These are phyloP conservation scores for Psittacus erithacus DNA, from an alignment of 2,113 vertebrate genomes.

Conservation along the genomic window DNA sequence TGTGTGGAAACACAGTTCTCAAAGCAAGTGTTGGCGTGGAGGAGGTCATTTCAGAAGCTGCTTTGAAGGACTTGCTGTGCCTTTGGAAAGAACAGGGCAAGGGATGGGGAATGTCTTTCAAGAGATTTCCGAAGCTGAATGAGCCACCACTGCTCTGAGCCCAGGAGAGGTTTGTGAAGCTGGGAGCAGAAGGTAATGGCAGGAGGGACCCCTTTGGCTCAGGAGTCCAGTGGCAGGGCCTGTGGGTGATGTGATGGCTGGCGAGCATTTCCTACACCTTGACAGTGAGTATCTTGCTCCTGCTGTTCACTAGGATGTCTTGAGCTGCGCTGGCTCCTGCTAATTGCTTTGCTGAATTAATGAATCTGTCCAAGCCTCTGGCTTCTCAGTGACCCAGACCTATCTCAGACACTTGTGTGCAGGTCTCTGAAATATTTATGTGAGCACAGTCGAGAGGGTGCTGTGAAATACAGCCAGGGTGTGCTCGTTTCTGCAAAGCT, in stretches of 20 bases:
- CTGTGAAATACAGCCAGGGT: not conserved
- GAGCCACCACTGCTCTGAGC: not conserved
- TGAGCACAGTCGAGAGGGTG: not conserved
- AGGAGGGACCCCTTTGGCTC: not conserved
- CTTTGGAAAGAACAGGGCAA: not conserved
- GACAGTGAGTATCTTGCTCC: not conserved
- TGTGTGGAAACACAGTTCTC: not conserved
- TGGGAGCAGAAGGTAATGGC: not conserved
- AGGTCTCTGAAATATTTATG: constrained; percentile 51
- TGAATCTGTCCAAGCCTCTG: not conserved
- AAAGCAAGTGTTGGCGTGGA: rapidly evolving
- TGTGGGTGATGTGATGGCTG: not conserved
- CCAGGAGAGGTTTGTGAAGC: not conserved
- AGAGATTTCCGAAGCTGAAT: not conserved
- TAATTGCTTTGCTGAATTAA: constrained; percentile 25
- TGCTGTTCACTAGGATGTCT: not conserved
- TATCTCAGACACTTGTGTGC: constrained; percentile 21
- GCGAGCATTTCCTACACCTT: not conserved
- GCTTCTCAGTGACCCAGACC: constrained; percentile 38
- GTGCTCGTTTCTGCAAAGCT: constrained; percentile 35
- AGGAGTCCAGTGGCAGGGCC: not conserved
- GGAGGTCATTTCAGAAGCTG: not conserved
- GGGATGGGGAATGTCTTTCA: not conserved
- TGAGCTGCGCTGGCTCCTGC: not conserved
- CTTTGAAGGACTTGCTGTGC: not conserved